Base-by-base conservation (phyloP, 2,797 vertebrate species). In the Rhabdophis nuchalis region DNA sequence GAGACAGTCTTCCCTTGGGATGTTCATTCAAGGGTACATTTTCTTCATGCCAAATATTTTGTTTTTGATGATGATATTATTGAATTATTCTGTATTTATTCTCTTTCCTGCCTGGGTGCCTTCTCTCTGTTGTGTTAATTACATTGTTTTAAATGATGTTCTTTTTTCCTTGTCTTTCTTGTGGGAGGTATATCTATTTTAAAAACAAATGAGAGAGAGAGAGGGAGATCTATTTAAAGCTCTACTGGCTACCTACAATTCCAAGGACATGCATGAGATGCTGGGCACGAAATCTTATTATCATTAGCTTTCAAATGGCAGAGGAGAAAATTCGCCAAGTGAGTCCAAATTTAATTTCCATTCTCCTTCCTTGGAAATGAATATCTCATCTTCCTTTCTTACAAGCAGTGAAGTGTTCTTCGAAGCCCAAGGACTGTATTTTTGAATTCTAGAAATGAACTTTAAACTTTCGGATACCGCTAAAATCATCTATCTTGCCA, bases 401-500 rank as follows among this genome's bases (percentile, higher is more conserved):
- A 8, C n/a, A 46, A 46, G 85, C 16, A 82, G 6, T 54, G 11
- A 1, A 36, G 23, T 85, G 64, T 91, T 90, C 60, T 89, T 89
- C 25, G 41, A 87, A 85, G 36, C 58, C 36, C 56, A 90, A 50
- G 82, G 85, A 0, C 89, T 82, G 7, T 94, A 90, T 94, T 91
- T 93, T 1, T 93, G 60, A 94, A 92, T 90, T 27, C 89, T 46
- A 90, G 5, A 58, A 93, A 64, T 91, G 36, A 92, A 82, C 88
- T 94, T 58, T 52, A 89, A 29, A 2, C 18, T 57, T 90, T 16
- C 68, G 87, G 46, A 91, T 92, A 89, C 16, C 0, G 4, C 18
- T 94, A 93, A 93, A 95, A 46, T 53, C 32, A 58, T 90, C 25
- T 93, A 92, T 93, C 90, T 95, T 92, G 89, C 91, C 91, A 90